phyloP scores from a whole-genome alignment of 2,113 vertebrate genomes.

The Synchiropus splendidus region DNA sequence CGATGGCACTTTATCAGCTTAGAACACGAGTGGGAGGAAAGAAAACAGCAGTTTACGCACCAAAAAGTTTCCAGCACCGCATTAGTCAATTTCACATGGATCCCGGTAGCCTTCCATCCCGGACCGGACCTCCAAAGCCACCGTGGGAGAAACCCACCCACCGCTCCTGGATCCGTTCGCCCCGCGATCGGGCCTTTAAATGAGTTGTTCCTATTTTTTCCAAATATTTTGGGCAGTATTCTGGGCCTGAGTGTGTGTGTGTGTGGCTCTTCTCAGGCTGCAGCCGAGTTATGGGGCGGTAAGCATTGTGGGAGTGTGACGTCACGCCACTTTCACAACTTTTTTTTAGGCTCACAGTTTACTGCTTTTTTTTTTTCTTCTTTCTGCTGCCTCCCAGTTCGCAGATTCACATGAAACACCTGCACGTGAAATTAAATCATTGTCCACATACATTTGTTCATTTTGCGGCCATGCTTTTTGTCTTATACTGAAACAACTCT shows the following conservation, averaged over 20 bases:
- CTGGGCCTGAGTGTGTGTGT: constrained; percentile 67
- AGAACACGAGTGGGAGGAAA: constrained; percentile 9
- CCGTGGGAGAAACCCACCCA: constrained; percentile 56
- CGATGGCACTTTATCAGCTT: too few species aligned
- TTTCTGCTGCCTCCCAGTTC: constrained; percentile 6
- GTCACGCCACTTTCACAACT: constrained; percentile 74
- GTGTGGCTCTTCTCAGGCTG: constrained; percentile 67
- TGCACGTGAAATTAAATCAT: constrained; percentile 7
- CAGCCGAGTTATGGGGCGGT: constrained; percentile 72
- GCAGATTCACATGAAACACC: constrained; percentile 8
- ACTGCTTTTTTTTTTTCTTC: constrained; percentile 12
- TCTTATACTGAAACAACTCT: not conserved
- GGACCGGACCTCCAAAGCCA: constrained; percentile 45
- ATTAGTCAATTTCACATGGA: constrained; percentile 65
- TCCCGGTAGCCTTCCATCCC: constrained; percentile 60
- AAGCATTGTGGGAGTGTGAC: constrained; percentile 78
- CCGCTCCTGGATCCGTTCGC: constrained; percentile 34
- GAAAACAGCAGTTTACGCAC: constrained; percentile 60
- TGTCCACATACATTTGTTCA: not conserved
- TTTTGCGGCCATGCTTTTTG: not conserved
- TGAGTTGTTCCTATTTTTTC: constrained; percentile 42
- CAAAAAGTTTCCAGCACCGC: constrained; percentile 74
- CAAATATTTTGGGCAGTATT: constrained; percentile 50
- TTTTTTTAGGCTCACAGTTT: constrained; percentile 50
- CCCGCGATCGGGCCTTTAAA: constrained; percentile 26